A percentile compares a stretch with the other conserved stretches of the same genome.
phyloP scores from a whole-genome alignment of 2,888 invertebrate genomes.

The Opisthograptis luteolata region DNA sequence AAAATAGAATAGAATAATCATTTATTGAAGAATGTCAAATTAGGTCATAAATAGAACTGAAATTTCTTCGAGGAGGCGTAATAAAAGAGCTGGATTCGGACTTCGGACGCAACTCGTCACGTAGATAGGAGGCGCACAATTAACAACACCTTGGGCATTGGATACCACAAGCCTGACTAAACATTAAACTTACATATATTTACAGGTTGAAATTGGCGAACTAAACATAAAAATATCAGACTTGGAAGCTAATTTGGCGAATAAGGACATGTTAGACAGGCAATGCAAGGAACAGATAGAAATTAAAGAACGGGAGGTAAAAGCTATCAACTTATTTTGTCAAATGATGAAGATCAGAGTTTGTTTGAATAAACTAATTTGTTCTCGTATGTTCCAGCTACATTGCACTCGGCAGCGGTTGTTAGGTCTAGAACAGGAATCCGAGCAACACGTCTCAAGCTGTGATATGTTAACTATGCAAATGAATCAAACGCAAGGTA shows the following conservation, averaged over 20 bases:
- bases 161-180: too few species aligned
- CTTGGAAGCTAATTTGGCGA: constrained; percentile 47
- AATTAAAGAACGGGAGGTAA: constrained; percentile 57
- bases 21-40: too few species aligned
- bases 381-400: constrained; percentile 55
- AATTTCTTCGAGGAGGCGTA: too few species aligned
- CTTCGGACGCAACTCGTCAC: too few species aligned
- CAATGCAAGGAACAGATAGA: constrained; percentile 43
- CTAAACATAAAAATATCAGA: constrained; percentile 44
- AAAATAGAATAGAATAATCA: neutral
- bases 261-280: constrained; percentile 41
- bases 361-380: too few species aligned
- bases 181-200: neutral
- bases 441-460: constrained; percentile 34
- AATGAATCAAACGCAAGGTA: constrained; percentile 57
- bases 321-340: neutral
- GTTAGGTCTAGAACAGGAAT: constrained; percentile 36
- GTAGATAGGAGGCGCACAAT: too few species aligned
- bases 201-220: constrained; percentile 40
- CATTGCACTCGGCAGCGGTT: constrained; percentile 45
- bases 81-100: too few species aligned
- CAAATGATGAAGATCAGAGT: too few species aligned
- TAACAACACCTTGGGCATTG: too few species aligned
- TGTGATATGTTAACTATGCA: constrained; percentile 47
- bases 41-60: too few species aligned